phyloP scores from a whole-genome alignment of 2,797 vertebrate genomes.

The Siniperca undulata region DNA sequence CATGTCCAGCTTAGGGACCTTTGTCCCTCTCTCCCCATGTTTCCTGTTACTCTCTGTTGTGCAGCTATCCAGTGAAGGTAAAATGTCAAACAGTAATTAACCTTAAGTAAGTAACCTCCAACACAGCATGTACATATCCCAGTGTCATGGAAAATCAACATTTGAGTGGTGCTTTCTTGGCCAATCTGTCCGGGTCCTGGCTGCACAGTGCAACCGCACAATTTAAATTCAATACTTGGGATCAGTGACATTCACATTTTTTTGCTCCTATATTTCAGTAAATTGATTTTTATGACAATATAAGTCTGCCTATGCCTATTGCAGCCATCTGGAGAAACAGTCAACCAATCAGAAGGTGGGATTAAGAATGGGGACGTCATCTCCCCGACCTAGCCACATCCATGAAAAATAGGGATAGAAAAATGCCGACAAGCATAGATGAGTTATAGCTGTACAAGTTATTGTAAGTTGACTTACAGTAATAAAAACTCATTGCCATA shows the following conservation, averaged over 20 bases:
- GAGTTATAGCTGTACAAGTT: neutral
- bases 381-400: neutral
- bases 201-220: neutral
- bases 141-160: neutral
- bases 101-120: neutral
- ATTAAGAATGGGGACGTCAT: neutral
- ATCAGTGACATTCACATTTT: too few relatives aligned
- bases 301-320: neutral
- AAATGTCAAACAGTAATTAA: constrained; percentile 10
- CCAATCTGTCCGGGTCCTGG: neutral
- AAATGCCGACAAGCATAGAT: neutral
- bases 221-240: too few relatives aligned
- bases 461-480: too few relatives aligned
- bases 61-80: neutral
- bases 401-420: neutral
- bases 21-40: neutral
- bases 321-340: neutral
- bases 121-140: neutral
- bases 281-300: neutral
- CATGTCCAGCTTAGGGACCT: neutral
- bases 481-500: neutral
- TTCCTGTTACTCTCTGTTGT: too few relatives aligned
- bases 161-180: too few relatives aligned
- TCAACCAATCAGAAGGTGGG: neutral
- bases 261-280: neutral